Evolutionary conservation across 2,888 invertebrate species (phyloP).

Genomic region (Unio pictorum): DNA sequence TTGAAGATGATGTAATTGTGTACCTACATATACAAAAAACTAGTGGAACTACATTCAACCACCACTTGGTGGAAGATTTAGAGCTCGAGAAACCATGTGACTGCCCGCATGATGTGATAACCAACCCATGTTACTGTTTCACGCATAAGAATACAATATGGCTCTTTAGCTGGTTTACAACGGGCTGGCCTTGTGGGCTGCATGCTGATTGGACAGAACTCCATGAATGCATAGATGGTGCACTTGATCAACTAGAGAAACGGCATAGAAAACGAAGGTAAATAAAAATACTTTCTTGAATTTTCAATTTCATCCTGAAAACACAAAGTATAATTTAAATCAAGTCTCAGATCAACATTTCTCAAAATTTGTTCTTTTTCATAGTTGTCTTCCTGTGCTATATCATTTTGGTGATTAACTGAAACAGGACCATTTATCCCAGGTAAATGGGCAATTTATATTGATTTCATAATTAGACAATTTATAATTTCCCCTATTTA

Average conservation of each 20-base stretch:
- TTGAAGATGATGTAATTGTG: conserved; percentile 27
- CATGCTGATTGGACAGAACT: conserved; percentile 41
- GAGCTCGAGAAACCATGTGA: conserved; percentile 22
- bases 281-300: background rate
- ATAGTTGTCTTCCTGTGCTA: too few species aligned
- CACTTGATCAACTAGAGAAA: conserved; percentile 23
- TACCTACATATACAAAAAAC: conserved; percentile 38
- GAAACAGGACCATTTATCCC: too few species aligned
- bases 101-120: conserved; percentile 22
- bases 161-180: conserved; percentile 38
- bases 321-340: too few species aligned
- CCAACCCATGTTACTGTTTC: conserved; percentile 30
- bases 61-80: conserved; percentile 28
- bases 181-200: conserved; percentile 38
- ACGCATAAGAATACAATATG: conserved; percentile 22
- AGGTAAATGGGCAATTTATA: too few species aligned
- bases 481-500: too few species aligned
- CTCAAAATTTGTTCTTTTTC: too few species aligned
- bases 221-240: conserved; percentile 29
- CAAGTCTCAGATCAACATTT: too few species aligned
- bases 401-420: too few species aligned
- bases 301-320: background rate
- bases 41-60: conserved; percentile 29
- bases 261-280: conserved; percentile 24
- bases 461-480: too few species aligned